Evolutionary conservation across 2,888 invertebrate genomes (phyloP).

Genomic region (Nephrotoma appendiculata): DNA sequence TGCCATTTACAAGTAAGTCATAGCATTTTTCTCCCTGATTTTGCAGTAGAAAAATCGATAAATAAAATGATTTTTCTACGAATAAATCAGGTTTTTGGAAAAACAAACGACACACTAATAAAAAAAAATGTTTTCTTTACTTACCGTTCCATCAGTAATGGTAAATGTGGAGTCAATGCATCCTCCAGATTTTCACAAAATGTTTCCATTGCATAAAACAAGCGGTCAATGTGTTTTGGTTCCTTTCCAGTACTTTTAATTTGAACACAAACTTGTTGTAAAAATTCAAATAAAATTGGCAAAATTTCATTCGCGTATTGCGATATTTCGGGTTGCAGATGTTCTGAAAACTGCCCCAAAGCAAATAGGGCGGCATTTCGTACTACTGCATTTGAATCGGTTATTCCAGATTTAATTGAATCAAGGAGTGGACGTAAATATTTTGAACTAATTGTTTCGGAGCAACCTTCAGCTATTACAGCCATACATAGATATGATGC

Average conservation of each 20-base stretch:
- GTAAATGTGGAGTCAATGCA: slow-evolving; percentile 55
- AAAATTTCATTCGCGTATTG: slow-evolving; percentile 54
- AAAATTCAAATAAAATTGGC: slow-evolving; percentile 55
- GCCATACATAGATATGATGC: slow-evolving; percentile 60
- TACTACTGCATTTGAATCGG: slow-evolving; percentile 45
- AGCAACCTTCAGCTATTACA: slow-evolving; percentile 63
- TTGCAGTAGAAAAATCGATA: slow-evolving; percentile 1
- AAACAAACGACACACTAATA: background rate
- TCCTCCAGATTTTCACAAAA: slow-evolving; percentile 65
- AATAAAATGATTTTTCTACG: background rate
- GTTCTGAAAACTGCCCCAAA: slow-evolving; percentile 66
- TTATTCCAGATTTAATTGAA: slow-evolving; percentile 54
- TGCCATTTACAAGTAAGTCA: background rate
- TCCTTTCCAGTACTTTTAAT: slow-evolving; percentile 40
- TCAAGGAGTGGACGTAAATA: slow-evolving; percentile 53
- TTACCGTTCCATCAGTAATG: slow-evolving; percentile 51
- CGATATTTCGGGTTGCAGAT: slow-evolving; percentile 64
- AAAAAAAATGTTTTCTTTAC: background rate
- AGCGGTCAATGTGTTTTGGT: slow-evolving; percentile 49
- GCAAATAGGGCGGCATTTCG: slow-evolving; percentile 65
- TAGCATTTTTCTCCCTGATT: background rate
- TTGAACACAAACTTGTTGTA: slow-evolving; percentile 43
- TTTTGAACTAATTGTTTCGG: slow-evolving; percentile 55
- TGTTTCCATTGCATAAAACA: slow-evolving; percentile 67
- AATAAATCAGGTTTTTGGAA: background rate